These are phyloP conservation scores for Myrmecophaga tridactyla DNA, from an alignment of 2,113 vertebrate species.

Conservation along the genomic window DNA sequence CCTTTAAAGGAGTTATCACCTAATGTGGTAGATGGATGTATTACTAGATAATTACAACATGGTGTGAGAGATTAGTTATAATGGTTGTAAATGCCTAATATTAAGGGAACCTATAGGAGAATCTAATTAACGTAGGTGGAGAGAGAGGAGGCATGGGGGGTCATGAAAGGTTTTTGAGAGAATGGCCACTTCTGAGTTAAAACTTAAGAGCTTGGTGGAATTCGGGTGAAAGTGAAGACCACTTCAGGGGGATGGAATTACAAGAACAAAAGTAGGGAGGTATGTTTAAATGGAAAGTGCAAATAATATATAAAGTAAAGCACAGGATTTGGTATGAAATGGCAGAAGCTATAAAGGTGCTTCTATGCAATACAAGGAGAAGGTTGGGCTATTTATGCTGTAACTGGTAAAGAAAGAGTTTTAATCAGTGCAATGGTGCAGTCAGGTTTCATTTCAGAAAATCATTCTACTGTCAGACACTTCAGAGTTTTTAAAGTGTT, in stretches of 20 bases:
- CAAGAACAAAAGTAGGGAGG: neutral
- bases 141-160: neutral
- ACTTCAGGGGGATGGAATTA: neutral
- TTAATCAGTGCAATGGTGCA: neutral
- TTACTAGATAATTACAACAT: neutral
- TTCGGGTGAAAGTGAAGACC: neutral
- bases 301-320: neutral
- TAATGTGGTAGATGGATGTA: neutral
- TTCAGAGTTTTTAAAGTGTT: constrained; percentile 29
- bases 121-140: neutral
- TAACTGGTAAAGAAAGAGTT: neutral
- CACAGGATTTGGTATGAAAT: neutral
- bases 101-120: neutral
- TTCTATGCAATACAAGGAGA: neutral
- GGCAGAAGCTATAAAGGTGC: neutral
- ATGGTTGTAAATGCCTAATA: neutral
- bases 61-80: neutral
- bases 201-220: neutral
- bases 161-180: constrained; percentile 14
- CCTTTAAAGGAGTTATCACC: neutral
- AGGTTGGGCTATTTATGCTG: neutral
- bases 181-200: neutral
- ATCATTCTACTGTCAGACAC: neutral
- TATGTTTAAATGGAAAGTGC: neutral
- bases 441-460: constrained; percentile 7